A percentile compares a stretch with the other conserved stretches of the same genome.
These are phyloP conservation scores for Ranitomeya variabilis DNA, from an alignment of 2,113 vertebrate species.

Conservation along the genomic window DNA sequence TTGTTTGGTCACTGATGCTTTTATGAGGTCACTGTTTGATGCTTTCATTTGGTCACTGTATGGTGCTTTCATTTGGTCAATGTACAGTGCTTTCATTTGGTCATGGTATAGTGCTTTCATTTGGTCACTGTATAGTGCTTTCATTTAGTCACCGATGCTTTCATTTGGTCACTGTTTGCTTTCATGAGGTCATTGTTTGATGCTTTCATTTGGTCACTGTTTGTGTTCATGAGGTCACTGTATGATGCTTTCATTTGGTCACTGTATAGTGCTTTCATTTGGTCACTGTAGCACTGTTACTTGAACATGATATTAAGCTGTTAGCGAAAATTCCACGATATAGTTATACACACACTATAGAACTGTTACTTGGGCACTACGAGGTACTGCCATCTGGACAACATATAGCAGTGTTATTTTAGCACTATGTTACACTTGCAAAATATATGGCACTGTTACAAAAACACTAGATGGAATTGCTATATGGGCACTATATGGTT, in stretches of 20 bases:
- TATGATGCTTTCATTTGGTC: too few relatives aligned
- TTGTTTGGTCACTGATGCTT: background rate
- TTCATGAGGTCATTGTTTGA: too few relatives aligned
- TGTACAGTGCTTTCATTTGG: too few relatives aligned
- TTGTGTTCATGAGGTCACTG: too few relatives aligned
- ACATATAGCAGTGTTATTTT: too few relatives aligned
- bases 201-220: too few relatives aligned
- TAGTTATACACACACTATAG: background rate
- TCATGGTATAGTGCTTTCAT: too few relatives aligned
- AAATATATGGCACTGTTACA: background rate
- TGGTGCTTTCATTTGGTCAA: too few relatives aligned
- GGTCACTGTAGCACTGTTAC: background rate
- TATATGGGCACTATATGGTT: background rate
- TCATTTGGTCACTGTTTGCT: background rate
- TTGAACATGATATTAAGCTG: background rate
- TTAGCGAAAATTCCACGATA: too few relatives aligned
- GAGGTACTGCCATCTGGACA: background rate
- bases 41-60: too few relatives aligned
- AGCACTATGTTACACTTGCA: background rate
- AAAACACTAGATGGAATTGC: background rate
- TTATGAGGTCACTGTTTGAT: too few relatives aligned
- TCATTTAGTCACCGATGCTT: background rate
- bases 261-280: background rate
- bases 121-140: too few relatives aligned
- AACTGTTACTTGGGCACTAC: background rate